Conservation (phyloP, 2,888 invertebrate genomes). For the Osedax frankpressi region DNA sequence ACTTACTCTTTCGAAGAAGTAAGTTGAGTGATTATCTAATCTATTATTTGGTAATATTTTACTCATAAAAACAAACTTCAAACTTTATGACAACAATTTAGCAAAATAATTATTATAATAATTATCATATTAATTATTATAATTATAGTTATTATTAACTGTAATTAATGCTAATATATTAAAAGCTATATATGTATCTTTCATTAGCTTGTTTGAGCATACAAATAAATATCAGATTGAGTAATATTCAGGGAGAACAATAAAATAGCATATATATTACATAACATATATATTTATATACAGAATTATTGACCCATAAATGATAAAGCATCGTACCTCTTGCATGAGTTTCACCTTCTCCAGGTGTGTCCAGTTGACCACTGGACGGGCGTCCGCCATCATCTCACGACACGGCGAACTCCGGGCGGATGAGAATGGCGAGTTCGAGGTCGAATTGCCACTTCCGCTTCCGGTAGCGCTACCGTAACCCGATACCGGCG, state of each 20-base stretch:
- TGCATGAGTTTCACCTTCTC: slow-evolving; percentile 6
- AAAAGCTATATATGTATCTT: background rate
- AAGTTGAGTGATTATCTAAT: too few relatives aligned
- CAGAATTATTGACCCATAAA: too few relatives aligned
- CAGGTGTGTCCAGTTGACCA: slow-evolving; percentile 1
- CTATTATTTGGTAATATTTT: background rate
- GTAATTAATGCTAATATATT: background rate
- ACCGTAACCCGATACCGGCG: background rate
- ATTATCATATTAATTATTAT: too few relatives aligned
- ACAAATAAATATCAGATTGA: too few relatives aligned
- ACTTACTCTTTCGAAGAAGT: too few relatives aligned
- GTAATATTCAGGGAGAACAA: background rate
- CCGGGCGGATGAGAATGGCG: background rate
- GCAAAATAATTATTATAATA: too few relatives aligned
- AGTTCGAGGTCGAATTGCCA: background rate
- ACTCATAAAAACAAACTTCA: background rate
- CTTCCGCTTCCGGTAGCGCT: background rate
- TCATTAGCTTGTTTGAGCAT: too few relatives aligned
- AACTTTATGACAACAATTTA: too few relatives aligned
- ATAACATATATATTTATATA: too few relatives aligned
- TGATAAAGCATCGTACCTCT: slow-evolving; percentile 3
- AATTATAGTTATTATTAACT: too few relatives aligned
- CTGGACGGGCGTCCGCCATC: background rate
- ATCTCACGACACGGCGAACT: background rate
- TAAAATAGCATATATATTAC: too few relatives aligned